Percentiles rank a stretch among this genome's conserved stretches.
phyloP scores from a whole-genome alignment of 2,888 invertebrate species.

The Microlaimidae sp. region DNA sequence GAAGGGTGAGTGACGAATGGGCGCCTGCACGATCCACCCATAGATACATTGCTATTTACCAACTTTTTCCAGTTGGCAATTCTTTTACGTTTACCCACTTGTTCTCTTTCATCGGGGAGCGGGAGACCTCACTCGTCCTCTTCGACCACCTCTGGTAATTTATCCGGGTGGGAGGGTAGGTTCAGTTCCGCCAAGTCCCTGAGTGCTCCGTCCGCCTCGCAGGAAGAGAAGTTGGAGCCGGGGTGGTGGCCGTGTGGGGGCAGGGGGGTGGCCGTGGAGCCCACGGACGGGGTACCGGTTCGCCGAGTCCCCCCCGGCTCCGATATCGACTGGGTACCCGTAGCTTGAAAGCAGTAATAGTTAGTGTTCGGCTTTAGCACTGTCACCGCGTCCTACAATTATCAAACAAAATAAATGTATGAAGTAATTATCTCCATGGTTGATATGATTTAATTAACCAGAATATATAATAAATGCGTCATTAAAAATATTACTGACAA shows the following conservation, averaged over 20 bases:
- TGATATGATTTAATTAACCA: no score
- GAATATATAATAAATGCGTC: not conserved
- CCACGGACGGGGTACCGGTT: not conserved
- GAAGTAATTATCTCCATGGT: no score
- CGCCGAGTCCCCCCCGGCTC: not conserved
- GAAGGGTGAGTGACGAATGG: no score
- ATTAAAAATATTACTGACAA: no score
- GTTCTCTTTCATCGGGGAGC: no score
- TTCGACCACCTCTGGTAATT: not conserved
- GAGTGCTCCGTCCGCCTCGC: not conserved
- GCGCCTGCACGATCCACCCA: no score
- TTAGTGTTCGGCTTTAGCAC: constrained; percentile 8
- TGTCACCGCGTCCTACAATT: constrained; percentile 9
- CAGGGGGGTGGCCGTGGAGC: not conserved
- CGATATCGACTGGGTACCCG: not conserved
- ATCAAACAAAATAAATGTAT: not conserved
- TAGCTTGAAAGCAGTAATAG: not conserved
- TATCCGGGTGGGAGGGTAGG: not conserved
- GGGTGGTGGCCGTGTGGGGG: not conserved
- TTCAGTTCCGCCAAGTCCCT: not conserved
- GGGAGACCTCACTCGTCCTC: no score
- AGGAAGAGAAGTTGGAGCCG: not conserved
- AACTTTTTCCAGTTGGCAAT: no score
- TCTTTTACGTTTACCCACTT: no score
- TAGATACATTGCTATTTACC: no score